Evolutionary conservation across 2,888 invertebrate genomes (phyloP).

Genomic region (Embidobia sp.): DNA sequence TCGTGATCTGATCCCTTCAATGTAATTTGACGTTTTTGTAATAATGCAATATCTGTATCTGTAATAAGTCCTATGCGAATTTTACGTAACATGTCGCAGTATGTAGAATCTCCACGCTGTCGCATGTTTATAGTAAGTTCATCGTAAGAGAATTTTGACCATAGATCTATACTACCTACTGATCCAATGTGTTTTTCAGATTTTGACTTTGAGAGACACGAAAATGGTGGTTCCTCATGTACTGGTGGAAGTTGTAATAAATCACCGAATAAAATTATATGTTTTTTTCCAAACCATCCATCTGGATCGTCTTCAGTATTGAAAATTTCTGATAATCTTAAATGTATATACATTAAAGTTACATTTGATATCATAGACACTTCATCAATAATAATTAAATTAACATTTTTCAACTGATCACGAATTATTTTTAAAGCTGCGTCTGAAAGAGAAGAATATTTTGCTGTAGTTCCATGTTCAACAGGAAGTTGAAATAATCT

Average conservation of each 20-base stretch:
- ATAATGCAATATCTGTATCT: background rate
- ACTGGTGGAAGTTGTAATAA: constrained; percentile 73
- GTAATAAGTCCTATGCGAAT: constrained; percentile 43
- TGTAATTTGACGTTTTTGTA: background rate
- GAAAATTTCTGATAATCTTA: no score
- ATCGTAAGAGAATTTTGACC: constrained; percentile 64
- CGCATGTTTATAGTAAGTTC: constrained; percentile 70
- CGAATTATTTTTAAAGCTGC: background rate
- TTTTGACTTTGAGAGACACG: constrained; percentile 63
- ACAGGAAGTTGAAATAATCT: no score
- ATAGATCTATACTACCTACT: no score
- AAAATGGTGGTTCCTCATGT: constrained; percentile 67
- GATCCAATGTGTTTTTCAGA: constrained; percentile 60
- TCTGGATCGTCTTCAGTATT: no score
- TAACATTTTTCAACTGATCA: constrained; percentile 3
- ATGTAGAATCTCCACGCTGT: no score
- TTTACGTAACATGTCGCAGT: constrained; percentile 61
- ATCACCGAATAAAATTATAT: constrained; percentile 71
- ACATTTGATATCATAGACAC: no score
- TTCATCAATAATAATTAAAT: constrained; percentile 59
- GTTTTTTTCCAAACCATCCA: no score
- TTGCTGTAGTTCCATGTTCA: no score
- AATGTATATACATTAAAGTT: background rate
- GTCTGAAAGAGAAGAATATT: background rate
- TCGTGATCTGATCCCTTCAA: no score